Evolutionary conservation across 2,113 vertebrate species (phyloP).

Genomic region (Dunckerocampus dactyliophorus): DNA sequence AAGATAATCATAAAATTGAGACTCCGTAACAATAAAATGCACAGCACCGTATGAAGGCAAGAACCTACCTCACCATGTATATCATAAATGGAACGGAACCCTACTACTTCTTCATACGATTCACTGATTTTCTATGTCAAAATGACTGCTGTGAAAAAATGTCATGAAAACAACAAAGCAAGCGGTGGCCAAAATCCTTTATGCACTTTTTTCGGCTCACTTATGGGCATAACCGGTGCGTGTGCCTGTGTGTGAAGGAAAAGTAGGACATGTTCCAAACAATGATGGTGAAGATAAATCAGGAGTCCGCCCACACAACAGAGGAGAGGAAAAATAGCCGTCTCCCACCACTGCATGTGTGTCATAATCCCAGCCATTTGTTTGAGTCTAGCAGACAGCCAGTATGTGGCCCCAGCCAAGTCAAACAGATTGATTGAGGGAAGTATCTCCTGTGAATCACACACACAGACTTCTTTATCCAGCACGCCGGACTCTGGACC

Average conservation of each 20-base stretch:
- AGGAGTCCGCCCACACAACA: slow-evolving; percentile 21
- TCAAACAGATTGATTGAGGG: slow-evolving; percentile 61
- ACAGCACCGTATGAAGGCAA: no score
- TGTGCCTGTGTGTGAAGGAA: slow-evolving; percentile 9
- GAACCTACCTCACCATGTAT: no score
- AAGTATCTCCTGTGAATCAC: slow-evolving; percentile 52
- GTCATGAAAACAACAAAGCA: no score
- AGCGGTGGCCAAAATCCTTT: no score
- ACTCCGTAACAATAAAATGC: no score
- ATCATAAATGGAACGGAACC: slow-evolving; percentile 13
- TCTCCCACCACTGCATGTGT: slow-evolving; percentile 45
- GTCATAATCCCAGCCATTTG: slow-evolving; percentile 56
- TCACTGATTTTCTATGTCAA: background rate
- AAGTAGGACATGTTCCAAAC: slow-evolving; percentile 28
- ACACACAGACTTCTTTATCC: slow-evolving; percentile 47
- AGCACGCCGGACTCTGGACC: slow-evolving; percentile 19
- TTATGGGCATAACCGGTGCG: slow-evolving; percentile 27
- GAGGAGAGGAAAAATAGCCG: slow-evolving; percentile 32
- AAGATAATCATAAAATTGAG: no score
- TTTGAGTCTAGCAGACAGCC: slow-evolving; percentile 51
- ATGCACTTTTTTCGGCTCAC: background rate
- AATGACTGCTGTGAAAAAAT: background rate
- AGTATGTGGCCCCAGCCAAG: slow-evolving; percentile 44
- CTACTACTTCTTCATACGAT: slow-evolving; percentile 15
- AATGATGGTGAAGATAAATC: slow-evolving; percentile 39